These are phyloP conservation scores for Rhopilema esculentum DNA, from an alignment of 30 jellyfish, hydroid and myxozoan genomes.

Conservation along the genomic window DNA sequence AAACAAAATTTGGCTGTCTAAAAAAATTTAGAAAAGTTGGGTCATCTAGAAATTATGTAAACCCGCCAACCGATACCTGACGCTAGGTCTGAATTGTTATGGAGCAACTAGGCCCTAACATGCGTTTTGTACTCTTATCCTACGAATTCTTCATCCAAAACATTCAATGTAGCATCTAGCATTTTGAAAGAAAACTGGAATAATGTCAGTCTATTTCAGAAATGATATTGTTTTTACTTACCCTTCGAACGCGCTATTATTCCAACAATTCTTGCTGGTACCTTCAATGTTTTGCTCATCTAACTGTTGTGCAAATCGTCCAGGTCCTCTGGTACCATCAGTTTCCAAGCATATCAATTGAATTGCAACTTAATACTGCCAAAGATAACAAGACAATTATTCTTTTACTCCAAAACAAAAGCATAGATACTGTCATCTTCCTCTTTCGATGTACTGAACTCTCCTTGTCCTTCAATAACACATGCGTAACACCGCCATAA, in stretches of 20 bases:
- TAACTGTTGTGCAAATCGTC: not conserved
- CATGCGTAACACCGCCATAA: not conserved
- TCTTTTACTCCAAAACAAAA: not conserved
- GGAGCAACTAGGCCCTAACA: not conserved
- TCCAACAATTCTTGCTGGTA: not conserved
- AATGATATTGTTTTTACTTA: not conserved
- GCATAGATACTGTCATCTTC: not conserved
- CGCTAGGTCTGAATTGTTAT: not conserved
- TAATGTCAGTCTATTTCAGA: too few relatives aligned
- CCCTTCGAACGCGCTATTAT: not conserved
- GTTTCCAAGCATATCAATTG: not conserved
- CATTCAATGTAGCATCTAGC: too few relatives aligned
- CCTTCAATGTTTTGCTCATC: not conserved
- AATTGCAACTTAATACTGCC: not conserved
- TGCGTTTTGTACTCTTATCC: not conserved
- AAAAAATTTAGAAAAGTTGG: not conserved
- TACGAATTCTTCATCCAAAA: too few relatives aligned
- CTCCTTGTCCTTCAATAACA: not conserved
- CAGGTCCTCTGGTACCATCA: not conserved
- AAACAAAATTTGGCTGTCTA: not conserved
- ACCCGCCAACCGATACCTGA: not conserved
- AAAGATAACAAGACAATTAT: not conserved
- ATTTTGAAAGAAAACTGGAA: too few relatives aligned
- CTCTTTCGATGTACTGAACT: not conserved
- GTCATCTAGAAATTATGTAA: not conserved